A percentile compares a stretch with the other conserved stretches of the same genome.
phyloP scores from a whole-genome alignment of 1,140 invertebrate genomes.

The Euura saliciscinereae region DNA sequence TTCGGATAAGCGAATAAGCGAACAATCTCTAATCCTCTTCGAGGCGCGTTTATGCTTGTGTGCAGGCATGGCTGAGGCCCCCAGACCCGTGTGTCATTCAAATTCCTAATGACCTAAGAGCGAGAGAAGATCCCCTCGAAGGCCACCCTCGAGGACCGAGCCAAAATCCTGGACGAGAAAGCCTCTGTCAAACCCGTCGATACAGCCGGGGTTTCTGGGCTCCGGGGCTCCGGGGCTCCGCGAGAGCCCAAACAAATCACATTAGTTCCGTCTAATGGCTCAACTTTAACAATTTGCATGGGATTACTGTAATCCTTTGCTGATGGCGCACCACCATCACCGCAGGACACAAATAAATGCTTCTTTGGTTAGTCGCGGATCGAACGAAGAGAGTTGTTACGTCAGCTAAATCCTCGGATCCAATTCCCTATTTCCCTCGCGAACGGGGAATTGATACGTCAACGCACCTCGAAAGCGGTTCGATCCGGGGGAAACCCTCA shows the following conservation, averaged over 20 bases:
- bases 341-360: constrained; percentile 37
- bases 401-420: no score
- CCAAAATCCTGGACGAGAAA: constrained; percentile 14
- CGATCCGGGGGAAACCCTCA: no score
- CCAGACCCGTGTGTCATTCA: neutral
- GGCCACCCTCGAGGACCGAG: neutral
- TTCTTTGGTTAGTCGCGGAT: constrained; percentile 14
- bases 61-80: no score
- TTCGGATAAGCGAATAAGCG: no score
- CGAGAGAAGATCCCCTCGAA: neutral
- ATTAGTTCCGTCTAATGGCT: constrained; percentile 46
- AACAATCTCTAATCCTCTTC: no score
- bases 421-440: no score
- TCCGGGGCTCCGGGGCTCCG: constrained; percentile 26
- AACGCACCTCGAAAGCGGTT: no score
- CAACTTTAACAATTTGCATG: constrained; percentile 54
- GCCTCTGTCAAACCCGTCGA: constrained; percentile 47
- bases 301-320: constrained; percentile 45
- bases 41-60: no score
- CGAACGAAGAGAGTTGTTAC: neutral
- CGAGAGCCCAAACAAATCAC: constrained; percentile 34
- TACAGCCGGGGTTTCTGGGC: constrained; percentile 28
- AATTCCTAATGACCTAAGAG: neutral
- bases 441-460: no score
- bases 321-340: constrained; percentile 18